Evolutionary conservation across 2,113 vertebrate genomes (phyloP).

Genomic region (Corvus cornix): DNA sequence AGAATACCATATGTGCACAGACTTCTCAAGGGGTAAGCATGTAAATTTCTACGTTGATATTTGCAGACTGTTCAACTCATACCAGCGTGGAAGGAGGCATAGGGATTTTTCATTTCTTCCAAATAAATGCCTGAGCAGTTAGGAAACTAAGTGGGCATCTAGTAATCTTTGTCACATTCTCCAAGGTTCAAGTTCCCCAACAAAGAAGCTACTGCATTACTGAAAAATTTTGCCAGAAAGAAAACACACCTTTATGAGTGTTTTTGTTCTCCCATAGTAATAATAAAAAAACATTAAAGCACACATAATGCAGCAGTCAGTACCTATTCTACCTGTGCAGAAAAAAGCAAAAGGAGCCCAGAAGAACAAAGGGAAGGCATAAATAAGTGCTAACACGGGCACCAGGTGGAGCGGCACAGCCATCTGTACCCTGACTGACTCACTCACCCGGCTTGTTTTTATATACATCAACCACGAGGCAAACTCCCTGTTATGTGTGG

Average conservation of each 20-base stretch:
- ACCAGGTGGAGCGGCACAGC: not conserved
- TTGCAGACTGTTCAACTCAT: not conserved
- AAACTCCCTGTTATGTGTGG: not conserved
- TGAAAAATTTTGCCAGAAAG: slow-evolving; percentile 7
- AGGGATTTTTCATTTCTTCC: slow-evolving; percentile 11
- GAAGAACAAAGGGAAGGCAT: slow-evolving; percentile 5
- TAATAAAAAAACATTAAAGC: slow-evolving; percentile 31
- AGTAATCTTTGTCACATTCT: not conserved
- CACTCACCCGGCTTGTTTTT: slow-evolving; percentile 31
- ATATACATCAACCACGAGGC: not conserved
- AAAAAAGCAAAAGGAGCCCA: slow-evolving; percentile 1
- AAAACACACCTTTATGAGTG: not conserved
- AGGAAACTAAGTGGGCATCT: not conserved
- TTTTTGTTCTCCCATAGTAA: not conserved
- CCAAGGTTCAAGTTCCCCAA: not conserved
- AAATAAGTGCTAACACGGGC: not conserved
- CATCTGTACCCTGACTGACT: not conserved
- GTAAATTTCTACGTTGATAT: not conserved
- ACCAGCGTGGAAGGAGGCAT: not conserved
- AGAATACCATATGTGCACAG: slow-evolving; percentile 15
- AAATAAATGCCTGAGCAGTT: not conserved
- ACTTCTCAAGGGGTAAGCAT: slow-evolving; percentile 1
- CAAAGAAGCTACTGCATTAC: not conserved
- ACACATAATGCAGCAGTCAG: slow-evolving; percentile 31
- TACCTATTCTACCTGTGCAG: slow-evolving; percentile 8